Evolutionary conservation across 2,113 vertebrate genomes (phyloP), one percentile per base, ranked within the genome.

Genomic region (Aptenodytes patagonicus): DNA sequence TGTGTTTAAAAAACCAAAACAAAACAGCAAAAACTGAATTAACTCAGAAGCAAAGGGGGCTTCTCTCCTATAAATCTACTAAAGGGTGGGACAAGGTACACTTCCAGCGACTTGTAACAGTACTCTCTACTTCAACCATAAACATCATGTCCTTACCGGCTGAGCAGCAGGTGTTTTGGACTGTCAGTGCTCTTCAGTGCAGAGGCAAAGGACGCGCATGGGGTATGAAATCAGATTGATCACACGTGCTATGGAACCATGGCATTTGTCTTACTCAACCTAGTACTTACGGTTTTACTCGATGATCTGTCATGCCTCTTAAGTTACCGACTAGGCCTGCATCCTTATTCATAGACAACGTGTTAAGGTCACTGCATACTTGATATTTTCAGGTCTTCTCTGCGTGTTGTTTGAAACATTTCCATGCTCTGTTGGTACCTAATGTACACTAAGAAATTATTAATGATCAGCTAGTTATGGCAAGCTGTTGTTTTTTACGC

Each of bases 191-290:
- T 73, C 46, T 49, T 40, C 22, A 40, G 40, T 29, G 58, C 62
- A n/a, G 61, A 64, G 36, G 10, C 31, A 42, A 87, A 66, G 47
- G 51, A 49, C 26, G 8, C 1, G 0, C 6, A 1, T 2, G 7
- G 38, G 28, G 5, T 19, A 7, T 32, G 38, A 44, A 83, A 62
- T 47, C 61, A 51, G 21, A 15, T 1, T 28, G 55, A 40, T 55
- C 38, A 15, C 31, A 7, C 1, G 4, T 70, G 31, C 76, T 76
- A 2, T 11, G 42, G 42, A 73, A 31, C 60, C 22, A 12, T 2
- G 4, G 32, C 32, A 26, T 76, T 77, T 49, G 8, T 57, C 10
- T 51, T 28, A 11, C 6, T 44, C 20, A 36, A 1, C 9, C 16
- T 54, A 28, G 19, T 9, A 10, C 31, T 61, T 47, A 6, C 0